These are phyloP conservation scores for Ophioninae sp. DNA, from an alignment of 2,888 invertebrate genomes.

Conservation along the genomic window DNA sequence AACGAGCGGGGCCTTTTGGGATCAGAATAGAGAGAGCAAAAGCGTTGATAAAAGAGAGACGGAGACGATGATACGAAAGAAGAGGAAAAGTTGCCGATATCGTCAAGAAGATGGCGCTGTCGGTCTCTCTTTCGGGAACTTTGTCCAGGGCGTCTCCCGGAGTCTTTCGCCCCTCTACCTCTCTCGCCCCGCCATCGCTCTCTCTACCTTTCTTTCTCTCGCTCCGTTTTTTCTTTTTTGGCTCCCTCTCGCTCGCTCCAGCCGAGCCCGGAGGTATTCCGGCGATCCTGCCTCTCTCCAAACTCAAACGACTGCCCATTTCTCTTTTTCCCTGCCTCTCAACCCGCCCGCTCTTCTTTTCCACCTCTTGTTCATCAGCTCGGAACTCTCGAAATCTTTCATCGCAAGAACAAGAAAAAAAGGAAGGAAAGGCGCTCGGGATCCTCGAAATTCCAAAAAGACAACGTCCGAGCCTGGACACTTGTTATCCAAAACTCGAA, in stretches of 20 bases:
- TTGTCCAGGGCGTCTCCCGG: constrained; percentile 72
- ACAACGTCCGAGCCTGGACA: constrained; percentile 47
- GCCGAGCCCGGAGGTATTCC: constrained; percentile 52
- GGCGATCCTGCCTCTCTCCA: constrained; percentile 61
- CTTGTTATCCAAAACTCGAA: constrained; percentile 58
- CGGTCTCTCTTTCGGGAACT: constrained; percentile 75
- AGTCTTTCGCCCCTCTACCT: constrained; percentile 52
- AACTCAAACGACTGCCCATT: constrained; percentile 70
- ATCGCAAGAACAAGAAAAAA: constrained; percentile 11
- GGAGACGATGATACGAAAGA: constrained; percentile 28
- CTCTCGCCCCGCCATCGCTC: not conserved
- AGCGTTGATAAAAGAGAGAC: constrained; percentile 40
- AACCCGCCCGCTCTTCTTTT: constrained; percentile 29
- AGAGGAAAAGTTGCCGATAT: constrained; percentile 71
- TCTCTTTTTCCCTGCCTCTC: constrained; percentile 42
- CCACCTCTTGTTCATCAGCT: constrained; percentile 33
- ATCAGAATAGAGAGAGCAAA: constrained; percentile 48
- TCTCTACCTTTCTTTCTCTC: not conserved
- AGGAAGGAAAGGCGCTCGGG: constrained; percentile 27
- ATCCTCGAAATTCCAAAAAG: constrained; percentile 61
- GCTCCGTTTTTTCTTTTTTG: not conserved
- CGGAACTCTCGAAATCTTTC: constrained; percentile 27
- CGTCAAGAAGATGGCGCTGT: constrained; percentile 78
- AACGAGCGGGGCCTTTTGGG: constrained; percentile 52
- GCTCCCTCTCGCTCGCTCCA: constrained; percentile 39